Evolutionary conservation across 2,113 vertebrate genomes (phyloP), one percentile per base, ranked within the genome.

Genomic region (Corythornis madagascariensis): DNA sequence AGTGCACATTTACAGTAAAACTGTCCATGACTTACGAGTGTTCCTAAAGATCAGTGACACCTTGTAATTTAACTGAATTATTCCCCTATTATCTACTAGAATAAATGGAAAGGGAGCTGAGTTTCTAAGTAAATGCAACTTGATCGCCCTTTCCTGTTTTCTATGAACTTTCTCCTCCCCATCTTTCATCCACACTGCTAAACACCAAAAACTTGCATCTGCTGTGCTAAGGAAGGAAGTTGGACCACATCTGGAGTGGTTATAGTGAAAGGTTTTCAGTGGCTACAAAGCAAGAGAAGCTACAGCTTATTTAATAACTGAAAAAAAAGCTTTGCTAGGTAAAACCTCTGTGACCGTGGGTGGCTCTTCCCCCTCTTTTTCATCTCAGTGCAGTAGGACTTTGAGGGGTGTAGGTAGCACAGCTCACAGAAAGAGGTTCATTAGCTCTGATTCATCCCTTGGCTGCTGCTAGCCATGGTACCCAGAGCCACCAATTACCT

Each of bases 161-260:
- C 94, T 96, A 40, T 91, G 93, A 96, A 96, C 95, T 79, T 92
- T 90, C 83, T 95, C 83, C 80, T 91, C 89, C 88, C 16, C 63
- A 70, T 79, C 75, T 88, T 96, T 94, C 66, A 95, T 90, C 89
- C 81, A 64, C 50, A 76, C 40, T 74, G 76, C 83, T 78, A 29
- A 90, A 69, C 72, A 92, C 50, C 4, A 7, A 91, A 73, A 74
- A 45, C 50, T 79, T 92, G 77, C 79, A 78, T 95, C 86, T 95
- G 86, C 45, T 74, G 18, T 45, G 92, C 56, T 77, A 94, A 92
- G 95, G 87, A 96, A 97, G 94, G 92, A 95, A 96, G 90, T 38
- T 79, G 89, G 84, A 89, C 85, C 94, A 75, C 94, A 89, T 89
- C 80, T 89, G 71, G 79, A 91, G 77, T 69, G 75, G 47, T 94